Conservation (phyloP, 2,797 vertebrate genomes). For the Mus caroli region DNA sequence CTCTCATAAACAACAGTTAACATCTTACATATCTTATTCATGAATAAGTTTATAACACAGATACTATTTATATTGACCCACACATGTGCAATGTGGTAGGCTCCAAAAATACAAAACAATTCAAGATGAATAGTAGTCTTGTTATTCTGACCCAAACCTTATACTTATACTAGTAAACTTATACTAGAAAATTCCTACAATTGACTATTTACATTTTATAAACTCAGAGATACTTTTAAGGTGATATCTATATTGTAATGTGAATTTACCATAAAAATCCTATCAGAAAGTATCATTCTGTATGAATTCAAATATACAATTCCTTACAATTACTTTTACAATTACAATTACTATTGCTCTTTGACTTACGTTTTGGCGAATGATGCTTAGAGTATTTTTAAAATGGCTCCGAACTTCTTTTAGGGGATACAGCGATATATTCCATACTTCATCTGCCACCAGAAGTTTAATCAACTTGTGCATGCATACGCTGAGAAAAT, state of each 20-base stretch:
- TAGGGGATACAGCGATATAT: conserved; percentile 90
- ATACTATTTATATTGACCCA: conserved; percentile 41
- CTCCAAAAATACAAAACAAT: conserved; percentile 70
- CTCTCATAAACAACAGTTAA: conserved; percentile 28
- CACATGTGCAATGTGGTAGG: neutral
- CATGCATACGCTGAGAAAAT: conserved; percentile 92
- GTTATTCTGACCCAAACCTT: conserved; percentile 47
- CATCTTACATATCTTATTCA: neutral
- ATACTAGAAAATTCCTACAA: conserved; percentile 55
- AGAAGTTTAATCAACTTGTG: conserved; percentile 94
- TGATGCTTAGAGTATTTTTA: conserved; percentile 92
- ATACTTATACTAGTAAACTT: neutral
- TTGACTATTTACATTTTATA: conserved; percentile 67
- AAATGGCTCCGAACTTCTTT: conserved; percentile 94
- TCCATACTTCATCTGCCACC: conserved; percentile 90
- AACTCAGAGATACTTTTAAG: conserved; percentile 42
- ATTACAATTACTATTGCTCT: conserved; percentile 38
- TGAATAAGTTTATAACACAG: conserved; percentile 35
- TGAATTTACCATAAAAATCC: conserved; percentile 24
- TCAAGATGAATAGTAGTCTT: conserved; percentile 40
- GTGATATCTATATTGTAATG: conserved; percentile 11
- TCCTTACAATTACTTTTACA: too few species aligned
- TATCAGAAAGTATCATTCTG: conserved; percentile 50
- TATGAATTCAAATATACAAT: conserved; percentile 44
- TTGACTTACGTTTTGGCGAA: conserved; percentile 92